These are phyloP conservation scores for Perodicticus potto DNA, from an alignment of 2,797 vertebrate genomes.

Conservation along the genomic window DNA sequence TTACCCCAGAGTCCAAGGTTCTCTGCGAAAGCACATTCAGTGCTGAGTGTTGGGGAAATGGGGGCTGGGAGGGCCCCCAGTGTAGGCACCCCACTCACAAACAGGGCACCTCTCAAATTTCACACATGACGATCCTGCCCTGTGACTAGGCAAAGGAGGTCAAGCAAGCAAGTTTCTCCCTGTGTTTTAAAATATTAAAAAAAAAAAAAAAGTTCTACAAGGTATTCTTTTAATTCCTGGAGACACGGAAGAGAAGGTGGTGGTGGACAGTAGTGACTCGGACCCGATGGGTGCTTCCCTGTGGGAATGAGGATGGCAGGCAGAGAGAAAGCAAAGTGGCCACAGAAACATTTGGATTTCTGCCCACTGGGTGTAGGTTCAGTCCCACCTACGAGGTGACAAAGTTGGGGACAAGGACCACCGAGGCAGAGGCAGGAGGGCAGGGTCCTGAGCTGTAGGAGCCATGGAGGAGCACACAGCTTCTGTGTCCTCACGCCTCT, in stretches of 20 bases:
- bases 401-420: not conserved
- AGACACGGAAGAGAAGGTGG: too few species aligned
- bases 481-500: not conserved
- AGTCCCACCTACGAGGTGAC: not conserved
- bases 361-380: not conserved
- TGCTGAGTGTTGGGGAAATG: not conserved
- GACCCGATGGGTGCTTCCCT: not conserved
- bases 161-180: not conserved
- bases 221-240: not conserved
- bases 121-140: not conserved
- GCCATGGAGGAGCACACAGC: rapidly evolving
- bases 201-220: not conserved
- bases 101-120: not conserved
- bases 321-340: not conserved
- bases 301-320: rapidly evolving
- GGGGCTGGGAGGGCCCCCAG: too few species aligned
- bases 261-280: too few species aligned
- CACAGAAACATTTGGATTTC: not conserved
- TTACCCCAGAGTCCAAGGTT: not conserved
- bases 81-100: not conserved
- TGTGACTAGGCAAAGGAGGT: too few species aligned
- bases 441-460: rapidly evolving
- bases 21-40: too few species aligned
- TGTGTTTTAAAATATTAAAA: too few species aligned
- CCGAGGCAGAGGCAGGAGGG: rapidly evolving